These are phyloP conservation scores for Doryteuthis pealeii DNA, from an alignment of 1,140 invertebrate genomes.

Conservation along the genomic window DNA sequence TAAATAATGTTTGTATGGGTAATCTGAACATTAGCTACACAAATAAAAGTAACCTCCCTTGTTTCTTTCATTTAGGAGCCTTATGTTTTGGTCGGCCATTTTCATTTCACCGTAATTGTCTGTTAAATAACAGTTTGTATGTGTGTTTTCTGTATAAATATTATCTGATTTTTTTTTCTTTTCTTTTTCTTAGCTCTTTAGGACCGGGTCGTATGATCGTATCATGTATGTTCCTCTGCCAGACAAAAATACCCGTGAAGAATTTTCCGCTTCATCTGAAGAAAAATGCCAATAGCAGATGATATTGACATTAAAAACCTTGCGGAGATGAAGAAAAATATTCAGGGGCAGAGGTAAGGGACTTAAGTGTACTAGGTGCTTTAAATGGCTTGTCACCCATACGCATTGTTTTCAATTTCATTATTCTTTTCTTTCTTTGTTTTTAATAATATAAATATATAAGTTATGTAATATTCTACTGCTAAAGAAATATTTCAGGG, in stretches of 20 bases:
- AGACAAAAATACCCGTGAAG: slow-evolving; percentile 67
- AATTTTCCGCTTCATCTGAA: slow-evolving; percentile 71
- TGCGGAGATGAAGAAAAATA: slow-evolving; percentile 71
- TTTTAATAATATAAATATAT: too few species aligned
- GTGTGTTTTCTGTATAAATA: slow-evolving; percentile 4
- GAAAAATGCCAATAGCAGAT: slow-evolving; percentile 66
- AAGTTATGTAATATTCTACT: too few species aligned
- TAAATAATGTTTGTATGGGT: background rate
- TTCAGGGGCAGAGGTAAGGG: slow-evolving; percentile 81
- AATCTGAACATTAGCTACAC: background rate
- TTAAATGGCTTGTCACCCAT: too few species aligned
- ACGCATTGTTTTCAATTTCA: too few species aligned
- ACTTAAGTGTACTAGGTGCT: too few species aligned
- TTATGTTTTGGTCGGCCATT: too few species aligned
- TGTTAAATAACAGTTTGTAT: background rate
- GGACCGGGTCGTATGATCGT: slow-evolving; percentile 82
- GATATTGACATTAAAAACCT: slow-evolving; percentile 70
- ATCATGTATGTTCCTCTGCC: slow-evolving; percentile 88
- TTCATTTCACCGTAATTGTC: too few species aligned
- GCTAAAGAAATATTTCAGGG: too few species aligned
- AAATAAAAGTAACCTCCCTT: too few species aligned
- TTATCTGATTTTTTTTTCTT: too few species aligned
- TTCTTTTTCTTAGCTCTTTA: slow-evolving; percentile 67
- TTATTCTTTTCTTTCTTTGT: too few species aligned
- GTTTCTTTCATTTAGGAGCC: too few species aligned